Base-by-base conservation (phyloP, 2,797 vertebrate genomes). In the Gephyroberyx darwinii region DNA sequence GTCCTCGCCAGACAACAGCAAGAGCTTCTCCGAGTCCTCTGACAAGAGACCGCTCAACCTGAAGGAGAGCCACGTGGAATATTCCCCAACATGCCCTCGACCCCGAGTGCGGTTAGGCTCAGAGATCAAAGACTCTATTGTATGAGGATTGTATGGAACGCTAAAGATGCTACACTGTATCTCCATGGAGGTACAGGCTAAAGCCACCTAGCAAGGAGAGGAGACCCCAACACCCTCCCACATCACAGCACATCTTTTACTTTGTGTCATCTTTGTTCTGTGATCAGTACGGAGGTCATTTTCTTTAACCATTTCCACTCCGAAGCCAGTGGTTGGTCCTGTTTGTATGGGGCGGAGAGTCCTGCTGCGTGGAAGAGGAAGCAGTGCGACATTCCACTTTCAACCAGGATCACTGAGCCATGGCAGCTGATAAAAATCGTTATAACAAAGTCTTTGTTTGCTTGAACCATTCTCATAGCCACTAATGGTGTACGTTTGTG, bases 71-170 rank as follows among this genome's bases (percentile, higher is more conserved):
- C 92, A 96, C 0, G 96, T 97, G 88, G 97, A 98, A 74, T 95
- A 96, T 77, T 96, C 95, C 0, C 94, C 95, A 0, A 85, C 94
- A 78, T 94, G 95, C 83, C 96, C 96, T 39, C 93, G 95, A 79
- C 96, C 96, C 37, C 87, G 97, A 22, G 97, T 99, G 51, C 93
- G 97, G 75, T 91, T 99, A 5, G 97, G 97, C 84, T 97, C 97
- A 0, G 97, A 96, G 87, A 98, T 98, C 88, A 96, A 96, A 85
- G 97, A 98, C 94, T 98, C 97, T 0, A 96, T 98, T 19, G 96
- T 98, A 77, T 98, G 95, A 97, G 81, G 26, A 78, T 83, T 9
- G 5, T 13, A n/a, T 20, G 4, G 54, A 19, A 30, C 68, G 1
- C 63, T 59, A 66, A 60, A 55, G 8, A 74, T 45, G 41, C 74